These are phyloP conservation scores for Nilaparvata lugens DNA, from an alignment of 1,140 invertebrate genomes.

Conservation along the genomic window DNA sequence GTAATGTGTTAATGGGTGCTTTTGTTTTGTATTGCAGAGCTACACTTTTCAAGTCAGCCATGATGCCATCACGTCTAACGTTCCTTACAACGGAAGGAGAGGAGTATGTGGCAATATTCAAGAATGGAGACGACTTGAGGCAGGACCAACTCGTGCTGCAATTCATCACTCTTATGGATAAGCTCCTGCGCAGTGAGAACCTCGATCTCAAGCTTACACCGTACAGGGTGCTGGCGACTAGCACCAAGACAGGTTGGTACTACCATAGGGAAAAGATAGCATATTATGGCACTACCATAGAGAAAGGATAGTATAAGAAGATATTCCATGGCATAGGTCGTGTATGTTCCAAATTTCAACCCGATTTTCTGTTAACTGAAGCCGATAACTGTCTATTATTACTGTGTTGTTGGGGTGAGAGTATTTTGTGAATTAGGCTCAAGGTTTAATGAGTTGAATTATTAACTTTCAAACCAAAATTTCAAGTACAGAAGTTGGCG, in stretches of 20 bases:
- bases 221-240: constrained; percentile 88
- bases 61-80: constrained; percentile 95
- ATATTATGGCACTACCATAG: too few relatives aligned
- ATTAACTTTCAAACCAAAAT: too few relatives aligned
- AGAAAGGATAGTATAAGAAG: too few relatives aligned
- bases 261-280: too few relatives aligned
- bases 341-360: too few relatives aligned
- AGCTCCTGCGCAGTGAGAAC: constrained; percentile 84
- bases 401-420: too few relatives aligned
- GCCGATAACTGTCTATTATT: too few relatives aligned
- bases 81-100: constrained; percentile 71
- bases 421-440: too few relatives aligned
- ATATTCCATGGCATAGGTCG: too few relatives aligned
- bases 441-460: too few relatives aligned
- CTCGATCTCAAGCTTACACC: constrained; percentile 92
- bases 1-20: background rate
- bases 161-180: constrained; percentile 98
- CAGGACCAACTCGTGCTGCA: constrained; percentile 97
- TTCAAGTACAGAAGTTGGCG: too few relatives aligned
- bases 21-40: constrained; percentile 43
- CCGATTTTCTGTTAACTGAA: too few relatives aligned
- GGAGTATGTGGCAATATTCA: constrained; percentile 97
- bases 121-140: constrained; percentile 95
- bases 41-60: constrained; percentile 89
- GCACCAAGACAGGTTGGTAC: constrained; percentile 72